Conservation (phyloP, 2,797 vertebrate genomes). For the Phylloscopus collybita region DNA sequence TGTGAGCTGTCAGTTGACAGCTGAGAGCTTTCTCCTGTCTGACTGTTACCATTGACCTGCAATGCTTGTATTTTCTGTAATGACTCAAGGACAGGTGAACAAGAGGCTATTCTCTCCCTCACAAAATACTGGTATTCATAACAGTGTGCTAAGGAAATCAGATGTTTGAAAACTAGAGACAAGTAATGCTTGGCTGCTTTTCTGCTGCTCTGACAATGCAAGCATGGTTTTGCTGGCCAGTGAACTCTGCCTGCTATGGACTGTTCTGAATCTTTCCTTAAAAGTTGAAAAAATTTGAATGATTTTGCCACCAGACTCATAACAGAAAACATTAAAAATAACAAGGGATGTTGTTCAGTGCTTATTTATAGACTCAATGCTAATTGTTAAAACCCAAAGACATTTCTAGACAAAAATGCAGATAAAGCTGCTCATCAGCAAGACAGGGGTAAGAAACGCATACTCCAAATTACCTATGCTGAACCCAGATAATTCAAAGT, state of each 20-base stretch:
- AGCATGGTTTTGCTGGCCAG: background rate
- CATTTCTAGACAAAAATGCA: constrained; percentile 11
- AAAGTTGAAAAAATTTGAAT: constrained; percentile 62
- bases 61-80: background rate
- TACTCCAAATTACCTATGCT: background rate
- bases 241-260: background rate
- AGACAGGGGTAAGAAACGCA: background rate
- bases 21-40: background rate
- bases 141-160: background rate
- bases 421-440: background rate
- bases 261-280: constrained; percentile 53
- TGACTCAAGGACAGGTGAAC: background rate
- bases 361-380: background rate
- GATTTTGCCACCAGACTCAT: constrained; percentile 11
- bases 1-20: background rate
- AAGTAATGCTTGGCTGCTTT: background rate
- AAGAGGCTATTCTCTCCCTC: background rate
- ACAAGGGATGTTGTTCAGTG: background rate
- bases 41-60: background rate
- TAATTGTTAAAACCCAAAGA: background rate
- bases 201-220: background rate
- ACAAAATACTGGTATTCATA: background rate
- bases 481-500: background rate
- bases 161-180: background rate
- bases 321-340: constrained; percentile 52